Evolutionary conservation across 2,888 invertebrate genomes (phyloP).

Genomic region (Hypercompe scribonia): DNA sequence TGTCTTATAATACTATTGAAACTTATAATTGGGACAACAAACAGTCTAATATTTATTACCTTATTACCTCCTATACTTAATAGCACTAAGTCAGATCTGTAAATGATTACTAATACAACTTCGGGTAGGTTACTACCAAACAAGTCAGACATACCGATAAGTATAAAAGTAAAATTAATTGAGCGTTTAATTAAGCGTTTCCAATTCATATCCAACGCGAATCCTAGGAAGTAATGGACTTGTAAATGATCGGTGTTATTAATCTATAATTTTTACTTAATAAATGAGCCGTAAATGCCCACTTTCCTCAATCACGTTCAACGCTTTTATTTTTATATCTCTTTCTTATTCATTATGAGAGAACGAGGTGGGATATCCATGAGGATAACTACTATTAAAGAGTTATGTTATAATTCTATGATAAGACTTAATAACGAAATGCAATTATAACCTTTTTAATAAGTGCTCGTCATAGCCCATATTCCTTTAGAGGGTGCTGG

Average conservation of each 20-base stretch:
- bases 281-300: constrained; percentile 61
- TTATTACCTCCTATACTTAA: not conserved
- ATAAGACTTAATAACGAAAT: constrained; percentile 28
- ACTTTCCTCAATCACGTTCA: constrained; percentile 51
- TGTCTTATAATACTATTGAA: not conserved
- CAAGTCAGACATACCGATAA: constrained; percentile 23
- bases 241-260: constrained; percentile 66
- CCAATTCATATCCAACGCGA: constrained; percentile 60
- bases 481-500: no score
- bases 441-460: constrained; percentile 26
- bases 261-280: constrained; percentile 70
- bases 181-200: constrained; percentile 48
- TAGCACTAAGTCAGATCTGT: constrained; percentile 4
- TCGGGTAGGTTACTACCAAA: constrained; percentile 2
- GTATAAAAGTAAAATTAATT: constrained; percentile 44
- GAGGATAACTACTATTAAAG: constrained; percentile 35
- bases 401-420: constrained; percentile 41
- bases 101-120: constrained; percentile 24
- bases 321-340: constrained; percentile 36
- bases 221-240: constrained; percentile 58
- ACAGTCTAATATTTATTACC: not conserved
- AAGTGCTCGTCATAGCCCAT: constrained; percentile 10
- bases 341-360: constrained; percentile 26
- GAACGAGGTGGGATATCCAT: constrained; percentile 28
- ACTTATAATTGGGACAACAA: not conserved